Base-by-base conservation (phyloP, 2,888 invertebrate genomes). In the Leucania comma region DNA sequence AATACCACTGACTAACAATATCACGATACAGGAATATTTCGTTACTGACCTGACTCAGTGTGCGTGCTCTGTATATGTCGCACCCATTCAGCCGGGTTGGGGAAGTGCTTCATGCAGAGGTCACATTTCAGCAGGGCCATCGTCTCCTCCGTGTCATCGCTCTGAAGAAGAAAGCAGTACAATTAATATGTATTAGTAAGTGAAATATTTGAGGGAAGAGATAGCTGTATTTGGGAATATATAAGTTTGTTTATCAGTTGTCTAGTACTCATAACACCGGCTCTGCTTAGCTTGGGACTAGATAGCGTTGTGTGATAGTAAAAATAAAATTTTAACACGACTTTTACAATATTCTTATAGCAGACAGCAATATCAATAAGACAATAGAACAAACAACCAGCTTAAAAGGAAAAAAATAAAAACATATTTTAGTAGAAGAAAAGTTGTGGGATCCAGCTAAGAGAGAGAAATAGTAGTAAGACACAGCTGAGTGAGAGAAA, bases 21-120 rank as follows among this genome's bases (percentile, higher is more conserved):
- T 4, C 10, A 32, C 29, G 46, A 12, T 20, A 35, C 0, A 51
- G 29, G 3, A 53, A 51, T 38, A 20, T 64, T 17, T 0, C 17
- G 46, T 50, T 62, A 90, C 92, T 84, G 63, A 96, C 96, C 97
- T 83, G 96, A 94, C 90, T 98, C 98, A 0, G 98, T 98, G 92
- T 98, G 98, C 46, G 98, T 97, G 89, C 97, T 97, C 90, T 98
- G 98, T 89, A 98, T 97, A 89, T 98, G 98, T 6, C 98, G 97
- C 58, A 98, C 98, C 98, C 98, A 98, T 92, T 98, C 98, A 26
- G 97, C 98, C 0, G 98, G 98, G 74, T 98, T 98, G 57, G 97
- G 97, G 94, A 97, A 97, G 82, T 96, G 96, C 96, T 97, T 96
- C 96, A 97, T 96, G 86, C 98, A 98, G 24, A 98, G 94, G 88